phyloP scores from a whole-genome alignment of 2,113 vertebrate species.

The Cercocebus atys region DNA sequence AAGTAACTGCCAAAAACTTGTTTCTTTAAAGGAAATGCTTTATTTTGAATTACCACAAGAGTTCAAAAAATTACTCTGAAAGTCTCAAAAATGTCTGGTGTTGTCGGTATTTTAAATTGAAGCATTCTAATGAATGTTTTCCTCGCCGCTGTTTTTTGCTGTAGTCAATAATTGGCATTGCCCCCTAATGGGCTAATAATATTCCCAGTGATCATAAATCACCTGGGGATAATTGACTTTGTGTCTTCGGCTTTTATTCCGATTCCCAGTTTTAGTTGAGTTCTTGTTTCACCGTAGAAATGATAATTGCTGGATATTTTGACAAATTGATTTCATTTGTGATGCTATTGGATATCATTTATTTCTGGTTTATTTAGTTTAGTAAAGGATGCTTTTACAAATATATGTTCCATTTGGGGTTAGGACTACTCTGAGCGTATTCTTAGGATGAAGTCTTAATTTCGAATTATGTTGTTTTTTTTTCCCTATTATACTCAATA shows the following conservation, averaged over 20 bases:
- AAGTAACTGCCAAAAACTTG: background rate
- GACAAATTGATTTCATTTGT: no score
- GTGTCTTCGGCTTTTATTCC: background rate
- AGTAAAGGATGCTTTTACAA: no score
- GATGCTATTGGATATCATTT: no score
- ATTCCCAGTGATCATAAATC: background rate
- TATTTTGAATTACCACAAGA: background rate
- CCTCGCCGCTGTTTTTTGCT: background rate
- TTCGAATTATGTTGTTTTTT: no score
- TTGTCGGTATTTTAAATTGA: background rate
- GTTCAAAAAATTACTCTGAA: background rate
- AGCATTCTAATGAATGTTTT: background rate
- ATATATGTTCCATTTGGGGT: no score
- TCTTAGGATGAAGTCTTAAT: no score
- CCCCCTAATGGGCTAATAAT: no score
- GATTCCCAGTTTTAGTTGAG: background rate
- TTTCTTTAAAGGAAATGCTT: background rate
- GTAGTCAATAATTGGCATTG: background rate
- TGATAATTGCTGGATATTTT: background rate
- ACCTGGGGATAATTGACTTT: background rate
- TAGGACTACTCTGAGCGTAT: no score
- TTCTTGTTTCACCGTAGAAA: background rate
- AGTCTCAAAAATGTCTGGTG: background rate
- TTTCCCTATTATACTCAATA: no score
- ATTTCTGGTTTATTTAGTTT: no score